phyloP scores from a whole-genome alignment of 2,888 invertebrate species.

The Poecilus cupreus region DNA sequence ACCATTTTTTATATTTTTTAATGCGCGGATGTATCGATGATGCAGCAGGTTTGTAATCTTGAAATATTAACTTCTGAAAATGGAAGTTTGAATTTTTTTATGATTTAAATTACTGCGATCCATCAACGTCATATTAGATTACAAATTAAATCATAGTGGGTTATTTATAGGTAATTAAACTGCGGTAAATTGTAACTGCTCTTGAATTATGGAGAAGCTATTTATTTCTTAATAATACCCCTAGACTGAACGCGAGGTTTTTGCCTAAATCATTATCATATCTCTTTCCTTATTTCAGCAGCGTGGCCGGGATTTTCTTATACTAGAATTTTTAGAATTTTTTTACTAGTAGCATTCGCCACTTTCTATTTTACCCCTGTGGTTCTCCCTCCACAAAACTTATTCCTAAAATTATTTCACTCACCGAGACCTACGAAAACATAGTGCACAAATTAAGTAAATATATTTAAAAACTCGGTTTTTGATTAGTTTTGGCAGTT shows the following conservation, averaged over 20 bases:
- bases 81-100: slow-evolving; percentile 1
- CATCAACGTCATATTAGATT: slow-evolving; percentile 8
- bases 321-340: too few species aligned
- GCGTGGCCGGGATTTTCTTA: too few species aligned
- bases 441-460: too few species aligned
- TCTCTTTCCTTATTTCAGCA: too few species aligned
- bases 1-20: too few species aligned
- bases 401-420: too few species aligned
- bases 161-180: slow-evolving; percentile 30
- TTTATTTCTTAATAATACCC: slow-evolving; percentile 2
- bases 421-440: too few species aligned
- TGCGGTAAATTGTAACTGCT: slow-evolving; percentile 15
- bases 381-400: too few species aligned
- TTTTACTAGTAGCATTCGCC: too few species aligned
- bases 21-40: not conserved
- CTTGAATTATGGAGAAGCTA: not conserved
- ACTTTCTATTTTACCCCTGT: too few species aligned
- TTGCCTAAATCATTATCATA: not conserved
- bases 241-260: not conserved
- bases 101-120: not conserved
- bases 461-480: too few species aligned
- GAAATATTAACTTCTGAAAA: slow-evolving; percentile 1
- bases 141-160: slow-evolving; percentile 16
- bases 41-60: not conserved
- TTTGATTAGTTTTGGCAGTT: too few species aligned